Conservation (phyloP, 2,797 vertebrate genomes). For the Iguana delicatissima region DNA sequence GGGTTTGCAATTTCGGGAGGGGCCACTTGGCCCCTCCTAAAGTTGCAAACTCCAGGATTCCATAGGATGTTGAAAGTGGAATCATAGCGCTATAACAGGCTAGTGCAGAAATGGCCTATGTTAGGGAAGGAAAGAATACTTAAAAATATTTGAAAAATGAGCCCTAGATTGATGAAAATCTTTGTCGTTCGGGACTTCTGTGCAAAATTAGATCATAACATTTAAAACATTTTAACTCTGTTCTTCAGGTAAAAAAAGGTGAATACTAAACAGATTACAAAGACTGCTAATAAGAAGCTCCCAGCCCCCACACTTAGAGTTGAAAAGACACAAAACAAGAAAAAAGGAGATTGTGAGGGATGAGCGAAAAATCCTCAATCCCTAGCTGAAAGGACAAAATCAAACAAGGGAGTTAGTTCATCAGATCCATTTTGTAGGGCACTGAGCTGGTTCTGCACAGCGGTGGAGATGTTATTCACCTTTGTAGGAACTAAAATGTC, state of each 20-base stretch:
- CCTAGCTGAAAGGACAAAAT: background rate
- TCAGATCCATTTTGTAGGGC: background rate
- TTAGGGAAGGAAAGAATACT: too few species aligned
- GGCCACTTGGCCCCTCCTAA: too few species aligned
- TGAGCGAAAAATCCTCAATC: background rate
- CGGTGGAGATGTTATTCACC: background rate
- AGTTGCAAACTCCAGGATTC: too few species aligned
- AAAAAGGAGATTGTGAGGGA: too few species aligned
- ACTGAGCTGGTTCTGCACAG: background rate
- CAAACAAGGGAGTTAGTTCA: background rate
- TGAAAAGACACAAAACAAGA: background rate
- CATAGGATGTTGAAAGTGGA: too few species aligned
- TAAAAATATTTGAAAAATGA: too few species aligned
- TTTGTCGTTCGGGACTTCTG: too few species aligned
- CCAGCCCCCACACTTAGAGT: background rate
- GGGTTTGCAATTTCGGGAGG: too few species aligned
- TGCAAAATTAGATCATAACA: background rate
- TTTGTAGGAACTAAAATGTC: background rate
- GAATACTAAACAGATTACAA: background rate
- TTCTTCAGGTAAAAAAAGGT: background rate
- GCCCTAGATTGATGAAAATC: too few species aligned
- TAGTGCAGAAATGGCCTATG: too few species aligned
- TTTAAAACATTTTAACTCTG: background rate
- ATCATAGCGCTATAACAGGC: too few species aligned
- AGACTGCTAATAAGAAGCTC: background rate